Conservation (phyloP, 1,140 invertebrate genomes). For the Polypedilum pembai region DNA sequence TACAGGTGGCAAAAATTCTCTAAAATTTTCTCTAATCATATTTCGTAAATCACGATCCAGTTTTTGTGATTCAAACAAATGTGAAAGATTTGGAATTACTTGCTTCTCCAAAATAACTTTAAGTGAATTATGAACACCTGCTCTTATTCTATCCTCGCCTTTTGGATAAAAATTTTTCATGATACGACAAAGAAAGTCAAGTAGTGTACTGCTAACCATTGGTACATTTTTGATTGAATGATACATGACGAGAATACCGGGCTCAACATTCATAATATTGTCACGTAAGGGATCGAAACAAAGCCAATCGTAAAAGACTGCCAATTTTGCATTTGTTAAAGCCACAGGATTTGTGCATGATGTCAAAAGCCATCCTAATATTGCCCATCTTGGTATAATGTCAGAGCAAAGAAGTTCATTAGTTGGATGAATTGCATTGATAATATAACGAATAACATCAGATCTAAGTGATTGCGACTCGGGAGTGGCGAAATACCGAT, state of each 20-base stretch:
- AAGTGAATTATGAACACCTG: conserved; percentile 87
- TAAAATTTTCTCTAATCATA: conserved; percentile 82
- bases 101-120: conserved; percentile 90
- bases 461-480: conserved; percentile 91
- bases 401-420: conserved; percentile 97
- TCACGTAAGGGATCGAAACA: conserved; percentile 93
- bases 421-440: conserved; percentile 94
- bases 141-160: conserved; percentile 72
- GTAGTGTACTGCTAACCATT: conserved; percentile 83
- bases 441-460: conserved; percentile 95
- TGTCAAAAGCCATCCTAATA: conserved; percentile 95
- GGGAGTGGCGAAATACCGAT: conserved; percentile 92
- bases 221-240: conserved; percentile 95
- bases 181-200: conserved; percentile 94
- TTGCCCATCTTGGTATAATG: conserved; percentile 95
- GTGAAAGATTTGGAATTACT: conserved; percentile 71
- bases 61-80: conserved; percentile 88
- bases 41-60: conserved; percentile 79
- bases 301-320: conserved; percentile 96
- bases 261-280: conserved; percentile 99
- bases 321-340: conserved; percentile 90
- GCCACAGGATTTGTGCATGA: conserved; percentile 92
- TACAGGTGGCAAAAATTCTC: conserved; percentile 73
- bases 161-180: conserved; percentile 88
- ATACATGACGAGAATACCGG: conserved; percentile 97